These are phyloP conservation scores for Sebastes trivittatus DNA, from an alignment of 2,797 vertebrate genomes.

Conservation along the genomic window DNA sequence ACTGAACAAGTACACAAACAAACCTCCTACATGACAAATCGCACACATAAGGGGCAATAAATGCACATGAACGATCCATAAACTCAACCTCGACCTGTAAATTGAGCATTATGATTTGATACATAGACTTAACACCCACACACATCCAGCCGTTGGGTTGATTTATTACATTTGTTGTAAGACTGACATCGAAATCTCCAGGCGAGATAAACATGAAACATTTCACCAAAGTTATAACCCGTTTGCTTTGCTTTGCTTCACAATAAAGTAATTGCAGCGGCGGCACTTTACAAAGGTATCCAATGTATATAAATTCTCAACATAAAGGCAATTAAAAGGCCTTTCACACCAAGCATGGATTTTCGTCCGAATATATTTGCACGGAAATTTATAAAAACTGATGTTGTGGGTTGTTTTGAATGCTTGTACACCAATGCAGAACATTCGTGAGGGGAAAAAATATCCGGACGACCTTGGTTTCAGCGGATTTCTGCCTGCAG, in stretches of 20 bases:
- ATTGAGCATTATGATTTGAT: constrained; percentile 15
- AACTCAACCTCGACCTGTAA: constrained; percentile 24
- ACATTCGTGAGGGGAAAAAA: no score
- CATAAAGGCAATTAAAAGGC: background rate
- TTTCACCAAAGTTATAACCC: background rate
- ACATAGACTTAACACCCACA: constrained; percentile 19
- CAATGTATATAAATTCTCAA: background rate
- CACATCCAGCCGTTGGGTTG: background rate
- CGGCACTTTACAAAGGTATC: background rate
- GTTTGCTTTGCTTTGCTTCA: background rate
- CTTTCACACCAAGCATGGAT: no score
- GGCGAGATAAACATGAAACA: background rate
- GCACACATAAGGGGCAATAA: constrained; percentile 1
- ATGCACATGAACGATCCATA: background rate
- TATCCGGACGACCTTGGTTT: no score
- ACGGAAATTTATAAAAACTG: no score
- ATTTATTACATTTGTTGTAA: constrained; percentile 3
- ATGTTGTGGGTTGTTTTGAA: no score
- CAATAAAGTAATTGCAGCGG: background rate
- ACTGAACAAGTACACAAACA: constrained; percentile 6
- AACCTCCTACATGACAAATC: background rate
- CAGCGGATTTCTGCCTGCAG: no score
- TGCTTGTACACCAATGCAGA: no score
- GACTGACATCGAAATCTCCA: background rate
- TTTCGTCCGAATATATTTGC: no score